Base-by-base conservation (phyloP, 2,113 vertebrate species). In the Steatornis caripensis region DNA sequence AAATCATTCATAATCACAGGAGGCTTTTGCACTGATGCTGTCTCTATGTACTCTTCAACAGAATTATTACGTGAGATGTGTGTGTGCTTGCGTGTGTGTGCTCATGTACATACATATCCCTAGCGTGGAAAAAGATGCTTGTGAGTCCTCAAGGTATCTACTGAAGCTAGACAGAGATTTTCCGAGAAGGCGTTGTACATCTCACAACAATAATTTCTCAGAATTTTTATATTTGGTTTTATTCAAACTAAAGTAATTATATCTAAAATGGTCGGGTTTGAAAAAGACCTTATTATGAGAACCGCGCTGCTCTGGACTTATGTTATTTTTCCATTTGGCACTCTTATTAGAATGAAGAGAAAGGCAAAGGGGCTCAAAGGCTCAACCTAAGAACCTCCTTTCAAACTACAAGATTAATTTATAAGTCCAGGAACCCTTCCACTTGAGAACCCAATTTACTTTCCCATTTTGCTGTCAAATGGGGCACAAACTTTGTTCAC, bases 171-270 rank as follows among this genome's bases (percentile, higher is more conserved):
- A 12, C 0, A 26, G 19, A 39, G 12, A 2, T 62, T 77, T 69
- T 70, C 27, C 55, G 13, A 84, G 53, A 76, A 65, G 15, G 0
- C 1, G 11, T 15, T 0, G 0, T n/a, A 11, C 5, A 41, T 58
- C 14, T 5, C 0, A 46, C 2, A 75, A 36, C 1, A 0, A 3
- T 49, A 10, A 53, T 16, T 58, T 49, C 4, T n/a, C 29, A 45
- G 11, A 46, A 62, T n/a, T 2, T 24, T 84, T 76, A 10, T 58
- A 82, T 69, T 34, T 8, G 20, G 37, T 41, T 88, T 89, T 26
- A 23, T 18, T 54, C 27, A 64, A 43, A n/a, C 2, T 58, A 8
- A 53, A 71, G 0, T 32, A 53, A 51, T 12, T 22, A 3, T 18
- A 20, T 1, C 21, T 68, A 10, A 1, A 58, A 37, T 4, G 1